phyloP scores from a whole-genome alignment of 1,140 invertebrate species.

The Macrostomum lignano region DNA sequence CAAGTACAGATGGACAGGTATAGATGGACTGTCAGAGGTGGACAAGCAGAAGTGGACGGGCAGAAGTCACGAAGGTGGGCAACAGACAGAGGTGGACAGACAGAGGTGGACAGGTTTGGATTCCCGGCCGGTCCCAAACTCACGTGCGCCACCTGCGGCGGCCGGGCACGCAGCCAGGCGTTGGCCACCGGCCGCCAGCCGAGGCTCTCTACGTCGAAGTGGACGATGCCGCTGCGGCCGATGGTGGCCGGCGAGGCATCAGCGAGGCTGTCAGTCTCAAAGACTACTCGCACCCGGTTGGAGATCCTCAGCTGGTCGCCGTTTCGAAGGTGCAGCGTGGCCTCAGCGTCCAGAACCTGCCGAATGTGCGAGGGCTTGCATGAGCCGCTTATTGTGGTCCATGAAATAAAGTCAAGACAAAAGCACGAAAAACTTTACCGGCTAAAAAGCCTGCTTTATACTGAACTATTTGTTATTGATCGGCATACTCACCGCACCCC shows the following conservation, averaged over 20 bases:
- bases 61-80: background rate
- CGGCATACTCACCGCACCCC: no score
- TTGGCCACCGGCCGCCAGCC: conserved; percentile 24
- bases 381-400: no score
- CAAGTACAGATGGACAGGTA: no score
- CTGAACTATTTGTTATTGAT: no score
- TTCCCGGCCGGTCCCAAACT: conserved; percentile 9
- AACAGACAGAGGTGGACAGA: no score
- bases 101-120: no score
- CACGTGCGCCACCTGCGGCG: conserved; percentile 23
- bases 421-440: no score
- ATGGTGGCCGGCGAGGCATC: conserved; percentile 19
- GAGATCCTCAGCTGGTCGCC: conserved; percentile 22
- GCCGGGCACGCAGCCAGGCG: conserved; percentile 21
- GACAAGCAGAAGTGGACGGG: no score
- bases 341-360: background rate
- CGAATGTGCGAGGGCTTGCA: no score
- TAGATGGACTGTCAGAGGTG: no score
- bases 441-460: no score
- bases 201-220: conserved; percentile 19
- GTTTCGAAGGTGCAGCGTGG: conserved; percentile 20
- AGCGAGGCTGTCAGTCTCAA: conserved; percentile 20
- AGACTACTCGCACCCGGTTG: conserved; percentile 22
- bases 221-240: conserved; percentile 21
- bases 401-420: no score